A percentile compares a stretch with the other conserved stretches of the same genome.
Conservation (phyloP, 2,797 vertebrate genomes). For the Allobates femoralis region DNA sequence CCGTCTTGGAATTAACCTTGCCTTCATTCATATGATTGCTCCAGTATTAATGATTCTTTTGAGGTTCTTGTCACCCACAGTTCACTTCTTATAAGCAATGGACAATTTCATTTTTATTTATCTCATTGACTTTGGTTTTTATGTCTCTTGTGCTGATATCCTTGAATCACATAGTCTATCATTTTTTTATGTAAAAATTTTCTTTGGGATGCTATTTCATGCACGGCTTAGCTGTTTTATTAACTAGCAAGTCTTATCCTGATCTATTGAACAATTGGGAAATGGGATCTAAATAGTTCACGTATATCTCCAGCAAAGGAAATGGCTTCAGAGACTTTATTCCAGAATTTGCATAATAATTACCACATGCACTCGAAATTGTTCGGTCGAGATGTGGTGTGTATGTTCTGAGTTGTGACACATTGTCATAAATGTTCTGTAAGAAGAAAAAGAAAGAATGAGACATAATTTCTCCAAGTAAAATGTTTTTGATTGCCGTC, state of each 20-base stretch:
- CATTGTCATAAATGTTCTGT: conserved; percentile 30
- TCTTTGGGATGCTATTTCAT: conserved; percentile 58
- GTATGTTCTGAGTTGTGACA: conserved; percentile 42
- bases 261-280: conserved; percentile 63
- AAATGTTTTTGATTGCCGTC: conserved; percentile 29
- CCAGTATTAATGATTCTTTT: background rate
- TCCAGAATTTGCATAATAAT: conserved; percentile 52
- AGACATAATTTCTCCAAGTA: background rate
- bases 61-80: background rate
- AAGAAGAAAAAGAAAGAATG: conserved; percentile 21
- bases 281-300: conserved; percentile 53
- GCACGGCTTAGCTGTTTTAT: conserved; percentile 52
- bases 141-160: conserved; percentile 31
- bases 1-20: background rate
- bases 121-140: conserved; percentile 19
- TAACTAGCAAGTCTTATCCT: conserved; percentile 45
- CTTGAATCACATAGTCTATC: conserved; percentile 44
- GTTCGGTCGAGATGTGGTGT: conserved; percentile 11
- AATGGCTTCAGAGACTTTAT: conserved; percentile 47
- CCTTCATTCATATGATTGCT: background rate
- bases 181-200: conserved; percentile 58
- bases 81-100: background rate
- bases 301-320: conserved; percentile 58
- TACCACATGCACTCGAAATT: conserved; percentile 26
- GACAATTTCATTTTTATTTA: conserved; percentile 9